Percentiles rank a stretch among this genome's conserved stretches.
phyloP scores from a whole-genome alignment of 2,888 invertebrate species.

The Frankliniella fusca region DNA sequence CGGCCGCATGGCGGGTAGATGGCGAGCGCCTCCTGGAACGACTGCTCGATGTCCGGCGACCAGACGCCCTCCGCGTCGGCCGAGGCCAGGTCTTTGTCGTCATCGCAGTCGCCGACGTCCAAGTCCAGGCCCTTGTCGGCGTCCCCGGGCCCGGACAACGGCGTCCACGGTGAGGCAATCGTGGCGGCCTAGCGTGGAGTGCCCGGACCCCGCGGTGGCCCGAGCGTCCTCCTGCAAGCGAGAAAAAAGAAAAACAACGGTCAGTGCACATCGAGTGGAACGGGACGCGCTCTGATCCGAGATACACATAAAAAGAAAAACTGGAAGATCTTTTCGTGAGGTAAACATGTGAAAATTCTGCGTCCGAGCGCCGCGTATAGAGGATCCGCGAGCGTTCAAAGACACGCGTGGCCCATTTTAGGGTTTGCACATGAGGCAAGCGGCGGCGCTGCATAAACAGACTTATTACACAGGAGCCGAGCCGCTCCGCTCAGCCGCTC shows the following conservation, averaged over 20 bases:
- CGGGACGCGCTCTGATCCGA: neutral
- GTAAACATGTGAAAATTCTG: no score
- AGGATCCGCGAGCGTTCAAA: no score
- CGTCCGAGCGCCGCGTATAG: no score
- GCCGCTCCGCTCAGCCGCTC: no score
- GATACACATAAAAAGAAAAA: no score
- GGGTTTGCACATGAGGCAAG: no score
- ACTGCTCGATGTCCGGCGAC: conserved; percentile 99
- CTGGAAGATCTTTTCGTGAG: no score
- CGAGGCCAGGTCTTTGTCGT: conserved; percentile 86
- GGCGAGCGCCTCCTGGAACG: conserved; percentile 98
- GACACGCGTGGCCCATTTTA: no score
- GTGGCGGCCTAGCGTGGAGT: conserved; percentile 63
- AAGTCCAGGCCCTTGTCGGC: conserved; percentile 75
- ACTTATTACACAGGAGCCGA: no score
- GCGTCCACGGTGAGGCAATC: conserved; percentile 95
- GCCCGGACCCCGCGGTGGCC: conserved; percentile 2
- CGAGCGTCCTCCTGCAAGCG: conserved; percentile 50
- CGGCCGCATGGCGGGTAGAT: conserved; percentile 99
- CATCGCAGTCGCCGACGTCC: conserved; percentile 89
- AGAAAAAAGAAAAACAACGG: conserved; percentile 37
- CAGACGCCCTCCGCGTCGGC: conserved; percentile 99
- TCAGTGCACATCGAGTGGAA: neutral
- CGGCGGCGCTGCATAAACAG: no score
- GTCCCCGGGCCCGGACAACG: conserved; percentile 75